Evolutionary conservation across 2,888 invertebrate genomes (phyloP), one percentile per base, ranked within the genome.

Genomic region (Erannis defoliaria): DNA sequence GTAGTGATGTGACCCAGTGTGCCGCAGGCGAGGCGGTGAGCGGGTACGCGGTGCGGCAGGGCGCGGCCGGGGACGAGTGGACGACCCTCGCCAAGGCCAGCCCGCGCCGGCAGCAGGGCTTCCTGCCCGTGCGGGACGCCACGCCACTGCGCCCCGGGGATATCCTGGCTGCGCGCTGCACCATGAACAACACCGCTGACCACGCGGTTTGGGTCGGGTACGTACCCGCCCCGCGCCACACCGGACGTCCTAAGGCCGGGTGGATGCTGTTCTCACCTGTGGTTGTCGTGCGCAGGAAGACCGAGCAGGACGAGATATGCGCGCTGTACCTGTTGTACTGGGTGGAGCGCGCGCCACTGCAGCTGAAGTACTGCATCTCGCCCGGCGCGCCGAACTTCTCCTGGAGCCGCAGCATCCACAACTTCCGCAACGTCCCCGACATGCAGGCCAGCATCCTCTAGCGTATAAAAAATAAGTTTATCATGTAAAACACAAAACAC

Each of bases 1-100:
- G 37, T 19, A 42, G 19, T 14, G 45, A 9, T 40, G 5, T 2
- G 12, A 6, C 9, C 18, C 16, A 2, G 19, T 19, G 1, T 3
- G 19, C 12, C 2, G 4, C 56, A 56, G 56, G 49, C 5, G 12
- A 5, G 9, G 33, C 33, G 19, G 56, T 49, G 16, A 46, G 37
- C 10, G 31, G 49, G 4, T 56, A 33, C 18, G 56, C 23, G 40
- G 49, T 56, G 21, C 38, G 56, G 6, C 49, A 56, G 29, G 56
- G 56, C 5, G 8, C 2, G 2, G 8, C 10, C 3, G 56, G 38
- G 6, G 56, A 56, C 40, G 2, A 8, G 1, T 56, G 56, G 56
- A 21, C 40, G 12, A 10, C 19, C 0, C 38, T 56, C 3, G 56
- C 40, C 12, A 56, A 49, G 40, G 33, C 5, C 14, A 16, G 31